A percentile compares a stretch with the other conserved stretches of the same genome.
Evolutionary conservation across 2,113 vertebrate species (phyloP).

Genomic region (Camarhynchus parvulus): DNA sequence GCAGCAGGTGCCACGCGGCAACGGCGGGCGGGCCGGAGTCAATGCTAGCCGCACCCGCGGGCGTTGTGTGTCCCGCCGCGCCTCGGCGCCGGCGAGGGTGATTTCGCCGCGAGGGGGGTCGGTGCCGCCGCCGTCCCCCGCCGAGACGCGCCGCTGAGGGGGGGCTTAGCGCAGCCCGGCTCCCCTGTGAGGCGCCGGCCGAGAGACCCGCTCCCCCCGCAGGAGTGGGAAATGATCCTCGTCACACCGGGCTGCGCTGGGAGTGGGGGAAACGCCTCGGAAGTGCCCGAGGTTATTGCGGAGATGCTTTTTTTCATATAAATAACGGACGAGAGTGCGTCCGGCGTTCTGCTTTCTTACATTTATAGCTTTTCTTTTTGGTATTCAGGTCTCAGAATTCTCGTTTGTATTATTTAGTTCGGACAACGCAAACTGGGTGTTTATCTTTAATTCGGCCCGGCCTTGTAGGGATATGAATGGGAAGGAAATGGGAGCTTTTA

Average conservation of each 20-base stretch:
- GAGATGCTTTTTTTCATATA: rapidly evolving
- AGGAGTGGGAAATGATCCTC: not conserved
- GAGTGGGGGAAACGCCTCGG: not conserved
- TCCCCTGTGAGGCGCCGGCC: not conserved
- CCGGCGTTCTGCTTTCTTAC: not conserved
- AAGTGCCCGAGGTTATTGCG: not conserved
- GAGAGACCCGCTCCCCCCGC: not conserved
- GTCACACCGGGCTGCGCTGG: not conserved
- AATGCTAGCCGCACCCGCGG: not conserved
- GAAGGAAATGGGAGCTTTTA: no score
- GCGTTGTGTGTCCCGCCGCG: not conserved
- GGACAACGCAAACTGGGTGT: rapidly evolving
- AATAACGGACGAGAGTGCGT: not conserved
- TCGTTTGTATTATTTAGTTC: not conserved
- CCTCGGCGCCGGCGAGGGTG: not conserved
- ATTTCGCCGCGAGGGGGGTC: no score
- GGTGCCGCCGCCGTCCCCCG: not conserved
- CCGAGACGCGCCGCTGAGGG: not conserved
- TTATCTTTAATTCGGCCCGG: not conserved
- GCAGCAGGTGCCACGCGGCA: not conserved
- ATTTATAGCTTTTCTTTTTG: not conserved
- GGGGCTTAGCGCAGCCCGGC: not conserved
- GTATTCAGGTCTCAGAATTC: not conserved
- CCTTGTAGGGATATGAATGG: not conserved
- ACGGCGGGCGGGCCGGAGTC: not conserved